Base-by-base conservation (phyloP, 2,113 vertebrate species). In the Ophiodon elongatus region DNA sequence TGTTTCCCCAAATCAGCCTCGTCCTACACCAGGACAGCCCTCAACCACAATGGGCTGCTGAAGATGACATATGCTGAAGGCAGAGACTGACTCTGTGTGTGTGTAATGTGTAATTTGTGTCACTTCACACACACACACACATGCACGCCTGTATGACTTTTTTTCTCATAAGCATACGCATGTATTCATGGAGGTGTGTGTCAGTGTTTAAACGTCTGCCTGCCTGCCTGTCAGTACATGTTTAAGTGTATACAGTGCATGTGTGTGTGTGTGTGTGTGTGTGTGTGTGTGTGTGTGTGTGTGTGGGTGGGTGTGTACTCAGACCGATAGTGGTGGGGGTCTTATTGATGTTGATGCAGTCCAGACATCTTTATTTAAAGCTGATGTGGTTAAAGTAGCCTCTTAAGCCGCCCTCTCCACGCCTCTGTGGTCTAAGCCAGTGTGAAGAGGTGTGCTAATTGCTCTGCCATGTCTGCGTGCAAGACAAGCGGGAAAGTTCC, bases 311-410 rank as follows among this genome's bases (percentile, higher is more conserved):
- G 64, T 63, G 31, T 78, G 62, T 84, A 79, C 57, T 68, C 65
- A 67, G 62, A 65, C 76, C 47, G 41, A 78, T 63, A 76, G 79
- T 75, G 74, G 77, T 72, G 81, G 65, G 67, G 80, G 86, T 84
- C 82, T 79, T 73, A 81, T 69, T 87, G 86, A 89, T 93, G 92
- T 90, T 94, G 91, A 93, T 89, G 87, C 81, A 90, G 90, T 91
- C 90, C 92, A 94, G 93, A 92, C 86, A 76, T 92, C 93, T 94
- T 93, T 92, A 93, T 95, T 94, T 89, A 90, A 94, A 90, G 85
- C 91, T 80, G 82, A 86, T 93, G 92, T 92, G 89, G 93, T 90
- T 93, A 90, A 93, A 90, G 92, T 79, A 92, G 83, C 87, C 91
- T 82, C 90, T 94, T 94, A 92, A 95, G 89, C 91, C 31, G 52